Evolutionary conservation across 2,888 invertebrate species (phyloP).

Genomic region (Hydrotaea cyrtoneurina): DNA sequence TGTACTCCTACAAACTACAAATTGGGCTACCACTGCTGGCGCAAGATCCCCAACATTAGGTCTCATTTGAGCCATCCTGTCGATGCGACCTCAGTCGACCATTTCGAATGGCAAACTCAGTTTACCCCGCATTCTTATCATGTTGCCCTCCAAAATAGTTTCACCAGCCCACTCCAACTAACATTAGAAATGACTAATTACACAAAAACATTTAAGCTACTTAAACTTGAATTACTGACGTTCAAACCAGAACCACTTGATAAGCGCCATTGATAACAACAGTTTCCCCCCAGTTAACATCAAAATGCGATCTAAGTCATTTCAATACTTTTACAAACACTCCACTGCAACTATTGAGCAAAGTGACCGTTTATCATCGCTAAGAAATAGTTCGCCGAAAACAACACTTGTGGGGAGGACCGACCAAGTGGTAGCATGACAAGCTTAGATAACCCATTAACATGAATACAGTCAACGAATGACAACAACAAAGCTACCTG

Average conservation of each 20-base stretch:
- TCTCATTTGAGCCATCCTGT: too few species aligned
- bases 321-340: conserved; percentile 31
- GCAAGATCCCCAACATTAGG: too few species aligned
- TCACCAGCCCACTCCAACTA: background rate
- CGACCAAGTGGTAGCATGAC: conserved; percentile 62
- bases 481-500: conserved; percentile 26
- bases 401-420: conserved; percentile 21
- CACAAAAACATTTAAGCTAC: background rate
- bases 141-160: too few species aligned
- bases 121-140: too few species aligned
- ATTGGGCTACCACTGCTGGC: too few species aligned
- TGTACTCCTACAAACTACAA: too few species aligned
- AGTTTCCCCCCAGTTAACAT: background rate
- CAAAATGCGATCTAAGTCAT: conserved; percentile 4
- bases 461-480: conserved; percentile 56
- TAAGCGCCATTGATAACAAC: background rate
- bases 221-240: conserved; percentile 3
- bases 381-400: conserved; percentile 47
- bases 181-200: conserved; percentile 1
- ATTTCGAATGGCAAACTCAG: too few species aligned
- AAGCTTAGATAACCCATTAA: conserved; percentile 65
- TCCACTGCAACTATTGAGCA: conserved; percentile 40
- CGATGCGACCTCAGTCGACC: too few species aligned
- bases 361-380: conserved; percentile 48
- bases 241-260: background rate